Conservation (phyloP, 2,113 vertebrate species). For the Neomonachus schauinslandi region DNA sequence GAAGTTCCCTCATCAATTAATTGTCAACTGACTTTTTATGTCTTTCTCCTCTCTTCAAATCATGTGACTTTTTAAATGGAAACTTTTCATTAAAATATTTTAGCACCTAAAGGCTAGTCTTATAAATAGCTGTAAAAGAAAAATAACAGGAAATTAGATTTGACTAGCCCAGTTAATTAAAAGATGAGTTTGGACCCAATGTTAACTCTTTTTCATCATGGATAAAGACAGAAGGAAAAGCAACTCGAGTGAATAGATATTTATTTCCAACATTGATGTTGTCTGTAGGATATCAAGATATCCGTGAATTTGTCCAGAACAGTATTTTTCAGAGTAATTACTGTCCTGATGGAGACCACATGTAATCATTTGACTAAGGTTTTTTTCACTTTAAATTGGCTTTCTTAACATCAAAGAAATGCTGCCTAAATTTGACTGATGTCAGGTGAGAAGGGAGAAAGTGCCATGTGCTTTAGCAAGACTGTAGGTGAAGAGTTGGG, state of each 20-base stretch:
- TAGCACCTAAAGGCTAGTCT: slow-evolving; percentile 74
- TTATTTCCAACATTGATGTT: slow-evolving; percentile 21
- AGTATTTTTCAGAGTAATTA: slow-evolving; percentile 23
- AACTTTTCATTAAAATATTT: slow-evolving; percentile 63
- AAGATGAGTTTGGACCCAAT: neutral
- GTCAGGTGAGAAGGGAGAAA: slow-evolving; percentile 41
- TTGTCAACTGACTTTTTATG: slow-evolving; percentile 60
- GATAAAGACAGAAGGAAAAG: slow-evolving; percentile 44
- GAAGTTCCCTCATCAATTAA: slow-evolving; percentile 63
- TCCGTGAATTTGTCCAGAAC: slow-evolving; percentile 19
- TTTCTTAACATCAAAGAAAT: slow-evolving; percentile 60
- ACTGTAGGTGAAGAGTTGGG: slow-evolving; percentile 49
- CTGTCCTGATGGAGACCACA: slow-evolving; percentile 41
- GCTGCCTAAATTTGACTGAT: slow-evolving; percentile 66
- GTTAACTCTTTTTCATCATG: slow-evolving; percentile 53
- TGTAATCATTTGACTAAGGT: slow-evolving; percentile 37
- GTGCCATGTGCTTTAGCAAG: slow-evolving; percentile 59
- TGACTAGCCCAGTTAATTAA: slow-evolving; percentile 59
- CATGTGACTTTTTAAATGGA: slow-evolving; percentile 50
- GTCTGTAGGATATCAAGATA: neutral
- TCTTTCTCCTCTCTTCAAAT: slow-evolving; percentile 71
- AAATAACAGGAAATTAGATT: slow-evolving; percentile 62
- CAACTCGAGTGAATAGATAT: slow-evolving; percentile 18
- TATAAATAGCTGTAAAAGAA: slow-evolving; percentile 58
- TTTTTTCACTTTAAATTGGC: slow-evolving; percentile 56